Base-by-base conservation (phyloP, 2,888 invertebrate species). In the Melanargia galathea region DNA sequence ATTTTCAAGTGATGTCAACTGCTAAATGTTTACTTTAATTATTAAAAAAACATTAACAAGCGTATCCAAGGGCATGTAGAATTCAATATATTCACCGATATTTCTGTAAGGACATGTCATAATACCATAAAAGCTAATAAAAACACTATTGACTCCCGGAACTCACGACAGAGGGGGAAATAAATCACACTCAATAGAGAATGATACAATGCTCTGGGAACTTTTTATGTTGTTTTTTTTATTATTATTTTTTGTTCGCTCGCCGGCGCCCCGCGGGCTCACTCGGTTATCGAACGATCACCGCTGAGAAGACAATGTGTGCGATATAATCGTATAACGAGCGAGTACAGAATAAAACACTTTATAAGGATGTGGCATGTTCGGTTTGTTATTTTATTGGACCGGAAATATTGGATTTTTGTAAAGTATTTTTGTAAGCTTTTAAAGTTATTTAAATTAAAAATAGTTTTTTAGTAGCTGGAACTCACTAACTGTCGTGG, bases 101-200 rank as follows among this genome's bases (percentile, higher is more conserved):
- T 61, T 61, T 63, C 64, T 58, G 57, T 60, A 46, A 56, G 48
- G 46, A 59, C 59, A 51, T 57, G 63, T 65, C 61, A 65, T 40
- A 63, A 65, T 63, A 56, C 40, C 63, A 55, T 78, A 75, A 76
- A 70, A 75, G 74, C 81, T 79, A 81, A 82, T 83, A 57, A 84
- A 81, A 84, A 83, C 80, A 80, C 59, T 75, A 73, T 79, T 75
- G 82, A 77, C 83, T 84, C 81, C 85, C 86, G 86, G 83, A 86
- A 85, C 81, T 80, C 16, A 33, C 69, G 73, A 80, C 81, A 81
- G 83, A 83, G 82, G 63, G 55, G 51, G 24, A 24, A 49, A 65
- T 69, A 69, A 69, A 69, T 69, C 66, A 69, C 59, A 58, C 56
- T 63, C 61, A 48, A 64, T 82, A 77, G 77, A 75, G 63, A 73